These are phyloP conservation scores for Trichogramma pretiosum DNA, from an alignment of 1,140 invertebrate genomes.

Conservation along the genomic window DNA sequence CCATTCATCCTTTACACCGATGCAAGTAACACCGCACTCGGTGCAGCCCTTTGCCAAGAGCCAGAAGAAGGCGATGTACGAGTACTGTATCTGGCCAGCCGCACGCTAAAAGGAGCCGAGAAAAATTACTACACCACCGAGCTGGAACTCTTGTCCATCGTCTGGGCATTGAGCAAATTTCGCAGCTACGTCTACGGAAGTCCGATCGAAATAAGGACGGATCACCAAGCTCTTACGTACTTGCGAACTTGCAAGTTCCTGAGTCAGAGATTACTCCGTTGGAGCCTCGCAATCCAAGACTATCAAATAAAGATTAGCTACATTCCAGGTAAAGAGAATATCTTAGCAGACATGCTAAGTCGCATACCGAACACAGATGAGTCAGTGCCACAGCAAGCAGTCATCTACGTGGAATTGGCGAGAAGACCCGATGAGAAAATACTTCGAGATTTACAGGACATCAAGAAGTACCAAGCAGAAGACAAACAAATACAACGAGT, in stretches of 20 bases:
- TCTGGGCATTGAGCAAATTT: slow-evolving; percentile 37
- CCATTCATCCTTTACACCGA: too few species aligned
- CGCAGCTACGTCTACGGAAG: slow-evolving; percentile 24
- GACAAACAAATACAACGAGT: background rate
- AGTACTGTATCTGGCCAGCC: slow-evolving; percentile 21
- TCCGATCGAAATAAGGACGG: background rate
- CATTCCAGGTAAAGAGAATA: slow-evolving; percentile 1
- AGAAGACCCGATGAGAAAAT: background rate
- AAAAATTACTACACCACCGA: slow-evolving; percentile 35
- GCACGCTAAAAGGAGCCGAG: slow-evolving; percentile 22
- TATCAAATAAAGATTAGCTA: slow-evolving; percentile 1
- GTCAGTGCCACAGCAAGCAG: background rate
- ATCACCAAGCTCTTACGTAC: slow-evolving; percentile 2
- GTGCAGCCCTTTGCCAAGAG: slow-evolving; percentile 24
- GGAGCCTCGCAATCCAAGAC: background rate
- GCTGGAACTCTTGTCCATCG: slow-evolving; percentile 36
- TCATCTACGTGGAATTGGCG: background rate
- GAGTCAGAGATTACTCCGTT: slow-evolving; percentile 1
- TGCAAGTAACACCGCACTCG: too few species aligned
- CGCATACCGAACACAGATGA: background rate
- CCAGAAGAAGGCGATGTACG: background rate
- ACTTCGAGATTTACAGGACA: background rate
- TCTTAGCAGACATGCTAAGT: slow-evolving; percentile 5
- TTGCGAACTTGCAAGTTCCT: background rate
- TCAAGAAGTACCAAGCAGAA: background rate